Evolutionary conservation across 2,113 vertebrate species (phyloP), one percentile per base, ranked within the genome.

Genomic region (Pavo muticus): DNA sequence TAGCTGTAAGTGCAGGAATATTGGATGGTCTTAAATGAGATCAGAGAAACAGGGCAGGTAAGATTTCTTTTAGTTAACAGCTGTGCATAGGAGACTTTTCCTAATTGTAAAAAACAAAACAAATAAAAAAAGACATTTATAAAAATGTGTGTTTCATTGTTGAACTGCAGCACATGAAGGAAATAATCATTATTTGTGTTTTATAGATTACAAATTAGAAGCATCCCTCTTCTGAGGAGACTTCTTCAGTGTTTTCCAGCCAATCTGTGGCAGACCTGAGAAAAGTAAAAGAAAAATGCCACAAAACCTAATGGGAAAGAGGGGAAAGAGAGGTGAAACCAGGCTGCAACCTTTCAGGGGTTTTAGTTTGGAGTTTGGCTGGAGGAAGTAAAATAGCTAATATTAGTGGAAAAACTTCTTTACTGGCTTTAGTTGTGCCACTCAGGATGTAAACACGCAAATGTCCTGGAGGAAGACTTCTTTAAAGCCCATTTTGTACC

Each of bases 291-390:
- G 37, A 39, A 37, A 85, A 86, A 57, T 59, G 7, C 20, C 5
- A 29, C 18, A 4, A 70, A 30, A 48, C 27, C 5, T 11, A 18
- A n/a, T 30, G 76, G 82, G 39, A 72, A 29, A 4, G 12, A 6
- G 9, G 19, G 27, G 70, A 70, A 11, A 45, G 42, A 6, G 21
- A 64, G 32, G 32, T 19, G 56, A 23, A 27, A 47, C 6, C 3
- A 59, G 44, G 23, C 23, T 87, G 24, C 16, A 16, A 0, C 18
- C 6, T n/a, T 11, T 14, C 0, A 2, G 27, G 10, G 6, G 1
- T 29, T 68, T 84, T 74, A 59, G 29, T 64, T 27, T 69, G 9
- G 29, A 18, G 7, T 69, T 84, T 93, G 73, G 6, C 37, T 92
- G 56, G 40, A 88, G 10, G 6, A 15, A 59, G 14, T 27, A 23